Evolutionary conservation across 2,797 vertebrate genomes (phyloP), one percentile per base, ranked within the genome.

Genomic region (Malurus leucopterus): DNA sequence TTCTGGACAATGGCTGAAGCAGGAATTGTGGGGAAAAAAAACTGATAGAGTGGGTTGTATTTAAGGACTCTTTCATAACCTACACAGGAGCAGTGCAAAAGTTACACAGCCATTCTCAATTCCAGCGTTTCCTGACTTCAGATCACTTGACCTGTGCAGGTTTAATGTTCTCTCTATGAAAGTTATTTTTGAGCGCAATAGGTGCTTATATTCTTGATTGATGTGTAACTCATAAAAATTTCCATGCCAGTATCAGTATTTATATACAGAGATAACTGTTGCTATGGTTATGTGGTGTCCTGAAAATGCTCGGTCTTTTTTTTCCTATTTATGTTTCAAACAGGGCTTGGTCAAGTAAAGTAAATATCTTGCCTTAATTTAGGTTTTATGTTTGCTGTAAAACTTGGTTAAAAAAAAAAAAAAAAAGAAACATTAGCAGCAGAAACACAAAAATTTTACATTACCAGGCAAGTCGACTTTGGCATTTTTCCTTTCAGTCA

Each of bases 401-500:
- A 94, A 93, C 77, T 78, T 91, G 49, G 79, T 90, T 3, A 43
- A 85, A 90, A 87, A 47, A 74, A 53, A 43, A 72, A 69, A 58
- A 63, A 7, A 30, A 76, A 82, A 75, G 51, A 80, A 92, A 82
- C 34, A 78, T 94, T 78, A 94, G 72, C 76, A 95, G 94, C 61
- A 94, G 92, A 96, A 94, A 93, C 83, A 83, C 69, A 91, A 91
- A 90, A 89, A 78, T 92, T 95, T 90, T 93, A 96, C 90, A 50
- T 96, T 96, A 86, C 90, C 12, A 84, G 13, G 92, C 95, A 92
- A 95, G 96, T 96, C 95, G 38, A 89, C 92, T 96, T 97, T 97
- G 97, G 96, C 96, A 92, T 95, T 96, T 96, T 96, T 96, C 95
- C 96, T 96, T 97, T 97, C 96, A 97, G 95, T 95, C 96, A 96